A percentile compares a stretch with the other conserved stretches of the same genome.
These are phyloP conservation scores for Chiroxiphia lanceolata DNA, from an alignment of 2,797 vertebrate genomes.

Conservation along the genomic window DNA sequence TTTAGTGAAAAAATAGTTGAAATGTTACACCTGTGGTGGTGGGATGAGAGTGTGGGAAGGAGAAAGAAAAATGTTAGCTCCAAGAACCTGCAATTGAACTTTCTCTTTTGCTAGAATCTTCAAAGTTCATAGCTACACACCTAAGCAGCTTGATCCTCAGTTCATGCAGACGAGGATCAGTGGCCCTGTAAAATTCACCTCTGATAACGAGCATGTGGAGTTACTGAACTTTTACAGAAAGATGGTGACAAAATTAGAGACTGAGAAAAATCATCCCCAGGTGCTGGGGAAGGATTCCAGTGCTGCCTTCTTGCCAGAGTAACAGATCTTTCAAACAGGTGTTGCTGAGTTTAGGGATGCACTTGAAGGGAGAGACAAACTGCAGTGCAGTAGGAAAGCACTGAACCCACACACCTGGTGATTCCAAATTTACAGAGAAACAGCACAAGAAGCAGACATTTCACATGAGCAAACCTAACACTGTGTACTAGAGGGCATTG, in stretches of 20 bases:
- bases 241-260: background rate
- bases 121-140: background rate
- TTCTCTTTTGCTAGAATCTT: background rate
- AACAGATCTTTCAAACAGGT: background rate
- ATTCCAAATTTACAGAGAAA: background rate
- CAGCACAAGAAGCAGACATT: background rate
- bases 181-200: background rate
- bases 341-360: background rate
- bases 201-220: background rate
- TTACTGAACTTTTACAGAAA: background rate
- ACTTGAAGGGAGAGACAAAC: rapidly evolving
- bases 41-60: background rate
- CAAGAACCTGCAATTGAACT: background rate
- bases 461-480: background rate
- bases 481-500: background rate
- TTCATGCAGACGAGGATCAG: background rate
- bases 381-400: rapidly evolving
- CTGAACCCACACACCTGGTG: rapidly evolving
- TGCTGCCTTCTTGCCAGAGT: background rate
- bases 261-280: background rate
- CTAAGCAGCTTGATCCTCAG: background rate
- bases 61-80: background rate
- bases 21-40: background rate
- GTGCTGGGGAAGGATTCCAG: background rate
- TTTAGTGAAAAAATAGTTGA: slow-evolving; percentile 51